Base-by-base conservation (phyloP, 2,888 invertebrate genomes). In the Lithophane semibrunnea region DNA sequence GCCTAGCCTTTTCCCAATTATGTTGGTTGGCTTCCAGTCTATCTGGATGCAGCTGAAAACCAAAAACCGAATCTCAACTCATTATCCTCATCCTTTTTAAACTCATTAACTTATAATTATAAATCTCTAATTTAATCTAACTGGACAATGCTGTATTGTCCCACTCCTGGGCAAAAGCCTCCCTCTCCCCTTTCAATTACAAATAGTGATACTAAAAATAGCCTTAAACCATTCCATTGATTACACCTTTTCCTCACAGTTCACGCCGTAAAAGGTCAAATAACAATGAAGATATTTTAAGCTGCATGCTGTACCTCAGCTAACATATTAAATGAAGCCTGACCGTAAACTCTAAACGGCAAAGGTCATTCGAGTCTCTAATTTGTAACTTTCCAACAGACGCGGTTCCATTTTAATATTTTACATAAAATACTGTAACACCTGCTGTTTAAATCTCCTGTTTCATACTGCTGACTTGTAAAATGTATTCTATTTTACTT, bases 351-450 rank as follows among this genome's bases (percentile, higher is more conserved):
- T 86, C 88, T 87, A 89, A 88, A 91, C 87, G 86, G 87, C 81
- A 89, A 88, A 92, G 93, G 93, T 93, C 92, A 93, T 90, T 91
- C 88, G 91, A 90, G 89, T 89, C 89, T 89, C 91, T 93, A 93
- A 94, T 94, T 94, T 92, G 92, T 92, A 91, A 92, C 91, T 89
- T 90, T 89, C 90, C 84, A 88, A 84, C 88, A 82, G 89, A 88
- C 90, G 89, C 87, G 89, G 90, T 89, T 88, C 90, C 88, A 90
- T 92, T 92, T 93, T 93, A 93, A 94, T 94, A 94, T 94, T 94
- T 94, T 91, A 94, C 91, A 92, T 91, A 90, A 93, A 93, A 94
- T 92, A 92, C 89, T 89, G 92, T 91, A 92, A 91, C 94, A 94
- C 94, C 94, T 94, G 93, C 84, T 85, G 89, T 88, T 92, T 92